phyloP scores from a whole-genome alignment of 2,888 invertebrate species.

The Mythimna vitellina region DNA sequence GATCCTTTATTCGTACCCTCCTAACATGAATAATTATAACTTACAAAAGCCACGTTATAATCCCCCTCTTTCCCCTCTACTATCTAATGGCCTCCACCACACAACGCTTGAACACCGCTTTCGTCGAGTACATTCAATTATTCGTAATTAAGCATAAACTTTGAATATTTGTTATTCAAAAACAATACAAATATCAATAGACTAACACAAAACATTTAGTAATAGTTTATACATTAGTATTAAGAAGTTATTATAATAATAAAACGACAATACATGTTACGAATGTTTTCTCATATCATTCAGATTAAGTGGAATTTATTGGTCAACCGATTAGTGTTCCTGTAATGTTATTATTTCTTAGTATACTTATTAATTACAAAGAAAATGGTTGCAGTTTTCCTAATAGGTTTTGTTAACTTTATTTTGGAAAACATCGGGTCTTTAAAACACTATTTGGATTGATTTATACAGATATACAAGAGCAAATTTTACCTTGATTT shows the following conservation, averaged over 20 bases:
- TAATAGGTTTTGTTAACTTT: background rate
- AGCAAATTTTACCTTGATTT: background rate
- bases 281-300: slow-evolving; percentile 83
- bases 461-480: background rate
- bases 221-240: slow-evolving; percentile 76
- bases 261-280: slow-evolving; percentile 87
- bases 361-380: background rate
- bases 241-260: slow-evolving; percentile 82
- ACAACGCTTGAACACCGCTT: slow-evolving; percentile 49
- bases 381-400: background rate
- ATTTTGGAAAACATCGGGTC: background rate
- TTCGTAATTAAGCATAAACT: slow-evolving; percentile 57
- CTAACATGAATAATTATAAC: slow-evolving; percentile 32
- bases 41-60: slow-evolving; percentile 17
- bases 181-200: slow-evolving; percentile 62
- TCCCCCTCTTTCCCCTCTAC: slow-evolving; percentile 15
- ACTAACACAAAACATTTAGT: slow-evolving; percentile 67
- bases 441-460: background rate
- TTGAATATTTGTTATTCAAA: slow-evolving; percentile 57
- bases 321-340: slow-evolving; percentile 35
- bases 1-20: slow-evolving; percentile 12
- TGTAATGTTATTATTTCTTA: slow-evolving; percentile 23
- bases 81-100: slow-evolving; percentile 39
- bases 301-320: slow-evolving; percentile 64
- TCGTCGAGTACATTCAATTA: slow-evolving; percentile 64